Conservation (phyloP, 2,797 vertebrate species). For the Pantherophis vulpinus region DNA sequence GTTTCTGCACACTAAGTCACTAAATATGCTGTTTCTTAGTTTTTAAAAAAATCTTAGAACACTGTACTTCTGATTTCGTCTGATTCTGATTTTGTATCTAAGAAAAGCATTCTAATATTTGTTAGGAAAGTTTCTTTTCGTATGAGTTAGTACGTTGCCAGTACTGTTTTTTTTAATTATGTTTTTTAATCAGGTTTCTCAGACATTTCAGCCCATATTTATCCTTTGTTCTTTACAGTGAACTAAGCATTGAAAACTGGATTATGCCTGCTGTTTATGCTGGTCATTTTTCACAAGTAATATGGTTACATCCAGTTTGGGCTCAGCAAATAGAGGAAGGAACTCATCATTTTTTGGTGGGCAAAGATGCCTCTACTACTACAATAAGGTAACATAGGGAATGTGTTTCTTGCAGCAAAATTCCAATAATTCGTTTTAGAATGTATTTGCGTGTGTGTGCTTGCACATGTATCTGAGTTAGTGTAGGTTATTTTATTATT, state of each 20-base stretch:
- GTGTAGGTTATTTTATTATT: not conserved
- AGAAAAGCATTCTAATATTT: not conserved
- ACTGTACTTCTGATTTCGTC: not conserved
- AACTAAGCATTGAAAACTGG: constrained; percentile 95
- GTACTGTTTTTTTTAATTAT: not conserved
- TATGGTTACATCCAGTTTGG: constrained; percentile 93
- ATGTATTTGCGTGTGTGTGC: not conserved
- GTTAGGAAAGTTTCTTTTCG: not conserved
- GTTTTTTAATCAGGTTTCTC: not conserved
- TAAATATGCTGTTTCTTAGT: not conserved
- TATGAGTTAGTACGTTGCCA: not conserved
- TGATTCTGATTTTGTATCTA: not conserved
- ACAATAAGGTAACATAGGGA: constrained; percentile 73
- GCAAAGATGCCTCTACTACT: constrained; percentile 76
- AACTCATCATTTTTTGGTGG: constrained; percentile 71
- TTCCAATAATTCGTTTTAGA: rapidly evolving
- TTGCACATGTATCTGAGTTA: not conserved
- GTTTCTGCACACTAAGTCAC: not conserved
- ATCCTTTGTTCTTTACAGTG: constrained; percentile 69
- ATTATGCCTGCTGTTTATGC: constrained; percentile 96
- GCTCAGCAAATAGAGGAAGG: constrained; percentile 77
- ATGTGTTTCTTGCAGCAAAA: not conserved
- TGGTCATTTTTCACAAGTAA: constrained; percentile 87
- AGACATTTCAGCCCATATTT: not conserved
- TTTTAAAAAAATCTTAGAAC: not conserved